Base-by-base conservation (phyloP, 2,797 vertebrate species). In the Naso thynnoides region DNA sequence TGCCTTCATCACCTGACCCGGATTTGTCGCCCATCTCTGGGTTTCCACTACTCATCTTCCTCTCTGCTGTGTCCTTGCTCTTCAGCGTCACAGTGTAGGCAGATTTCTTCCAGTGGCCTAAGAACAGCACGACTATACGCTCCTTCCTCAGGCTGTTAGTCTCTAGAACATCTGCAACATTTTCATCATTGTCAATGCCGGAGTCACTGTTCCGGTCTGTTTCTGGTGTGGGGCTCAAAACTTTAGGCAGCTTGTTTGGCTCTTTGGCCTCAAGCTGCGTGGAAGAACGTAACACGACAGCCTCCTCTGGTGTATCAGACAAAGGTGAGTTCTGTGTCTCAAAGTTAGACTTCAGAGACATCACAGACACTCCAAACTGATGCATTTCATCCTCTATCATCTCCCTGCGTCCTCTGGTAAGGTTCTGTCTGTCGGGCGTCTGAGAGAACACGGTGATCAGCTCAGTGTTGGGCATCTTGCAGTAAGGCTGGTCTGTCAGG, bases 61-160 rank as follows among this genome's bases (percentile, higher is more conserved):
- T 93, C 80, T 91, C 91, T 0, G 82, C 89, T 8, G 85, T 85
- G 1, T 95, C 93, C 2, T 72, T 91, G 14, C 88, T 93, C 91
- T 86, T 95, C 64, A 94, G 60, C 0, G 94, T 82, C 2, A 95
- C 93, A 0, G 91, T 76, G 69, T 95, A 97, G 11, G 96, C 95
- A 0, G 96, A 97, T 77, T 95, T 97, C 90, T 96, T 98, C 98
- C 98, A 99, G 91, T 99, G 97, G 57, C 96, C 92, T 36, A 99
- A 91, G 88, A 99, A 99, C 53, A 99, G 91, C 58, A 96, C 95
- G 10, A 99, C 95, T 5, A 97, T 97, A 2, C 97, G 95, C 81
- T 98, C 96, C 82, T 99, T 99, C 60, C 96, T 94, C 4, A 97
- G 90, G 78, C 93, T 96, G 77, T 90, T 95, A 24, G 91, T 93